Evolutionary conservation across 1,140 invertebrate species (phyloP).

Genomic region (Atta cephalotes): DNA sequence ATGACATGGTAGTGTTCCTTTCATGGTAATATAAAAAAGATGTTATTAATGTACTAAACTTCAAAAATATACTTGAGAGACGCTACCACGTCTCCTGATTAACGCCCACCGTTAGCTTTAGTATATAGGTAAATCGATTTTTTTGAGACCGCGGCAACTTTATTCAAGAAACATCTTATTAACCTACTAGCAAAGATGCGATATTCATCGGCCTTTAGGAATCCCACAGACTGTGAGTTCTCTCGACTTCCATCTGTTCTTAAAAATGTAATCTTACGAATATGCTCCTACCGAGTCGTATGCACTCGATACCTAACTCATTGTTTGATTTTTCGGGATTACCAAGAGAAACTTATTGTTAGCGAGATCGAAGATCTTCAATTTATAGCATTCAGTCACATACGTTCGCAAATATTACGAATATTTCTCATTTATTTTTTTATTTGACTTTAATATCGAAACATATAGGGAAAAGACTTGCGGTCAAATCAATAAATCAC

Average conservation of each 20-base stretch:
- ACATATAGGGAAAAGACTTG: not conserved
- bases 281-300: not conserved
- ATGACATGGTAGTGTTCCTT: too few species aligned
- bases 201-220: slow-evolving; percentile 20
- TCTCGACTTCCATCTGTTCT: not conserved
- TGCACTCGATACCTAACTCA: not conserved
- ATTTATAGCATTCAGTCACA: not conserved
- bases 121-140: not conserved
- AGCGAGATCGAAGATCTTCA: not conserved
- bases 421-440: not conserved
- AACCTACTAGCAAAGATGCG: slow-evolving; percentile 5
- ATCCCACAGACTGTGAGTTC: not conserved
- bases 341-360: not conserved
- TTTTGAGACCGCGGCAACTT: not conserved
- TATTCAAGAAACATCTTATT: slow-evolving; percentile 11
- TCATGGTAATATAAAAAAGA: too few species aligned
- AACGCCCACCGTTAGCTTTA: not conserved
- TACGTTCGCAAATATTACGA: not conserved
- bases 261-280: not conserved
- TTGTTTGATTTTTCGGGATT: not conserved
- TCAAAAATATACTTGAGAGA: too few species aligned
- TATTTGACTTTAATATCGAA: not conserved
- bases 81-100: not conserved
- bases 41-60: too few species aligned
- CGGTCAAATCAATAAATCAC: slow-evolving; percentile 28